Evolutionary conservation across 23 tunicate genomes (phyloP).

Genomic region (Corella eumyota): DNA sequence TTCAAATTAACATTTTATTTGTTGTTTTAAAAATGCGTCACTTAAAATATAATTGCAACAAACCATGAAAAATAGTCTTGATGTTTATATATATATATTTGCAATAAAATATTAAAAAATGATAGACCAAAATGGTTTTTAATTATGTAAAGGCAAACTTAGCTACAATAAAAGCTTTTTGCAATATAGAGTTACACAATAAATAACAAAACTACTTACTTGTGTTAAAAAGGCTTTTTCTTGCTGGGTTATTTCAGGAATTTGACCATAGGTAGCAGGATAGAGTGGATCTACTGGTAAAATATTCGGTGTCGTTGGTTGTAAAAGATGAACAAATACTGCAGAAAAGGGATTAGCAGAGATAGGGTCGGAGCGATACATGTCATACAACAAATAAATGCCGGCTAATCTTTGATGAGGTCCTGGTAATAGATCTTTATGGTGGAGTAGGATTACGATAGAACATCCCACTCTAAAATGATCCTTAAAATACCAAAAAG

Average conservation of each 20-base stretch:
- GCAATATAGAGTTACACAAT: no score
- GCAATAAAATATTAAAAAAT: no score
- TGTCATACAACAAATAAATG: slow-evolving; percentile 71
- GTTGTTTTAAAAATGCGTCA: no score
- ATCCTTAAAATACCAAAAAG: slow-evolving; percentile 45
- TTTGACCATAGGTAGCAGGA: slow-evolving; percentile 32
- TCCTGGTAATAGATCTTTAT: slow-evolving; percentile 65
- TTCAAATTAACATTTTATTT: no score
- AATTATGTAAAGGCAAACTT: no score
- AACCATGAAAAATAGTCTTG: no score
- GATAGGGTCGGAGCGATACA: slow-evolving; percentile 62
- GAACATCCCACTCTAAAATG: slow-evolving; percentile 79
- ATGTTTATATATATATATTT: no score
- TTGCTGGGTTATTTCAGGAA: slow-evolving; percentile 37
- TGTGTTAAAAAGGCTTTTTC: slow-evolving; percentile 74
- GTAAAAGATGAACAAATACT: slow-evolving; percentile 70
- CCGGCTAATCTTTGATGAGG: slow-evolving; percentile 83
- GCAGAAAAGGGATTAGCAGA: slow-evolving; percentile 87
- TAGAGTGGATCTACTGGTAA: neutral
- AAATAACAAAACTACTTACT: no score
- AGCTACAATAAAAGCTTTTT: no score
- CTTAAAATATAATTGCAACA: no score
- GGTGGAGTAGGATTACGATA: slow-evolving; percentile 68
- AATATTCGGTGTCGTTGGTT: slow-evolving; percentile 17
- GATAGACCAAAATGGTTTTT: no score